Conservation (phyloP, 1,140 invertebrate species). For the Zaprionus kolodkinae region DNA sequence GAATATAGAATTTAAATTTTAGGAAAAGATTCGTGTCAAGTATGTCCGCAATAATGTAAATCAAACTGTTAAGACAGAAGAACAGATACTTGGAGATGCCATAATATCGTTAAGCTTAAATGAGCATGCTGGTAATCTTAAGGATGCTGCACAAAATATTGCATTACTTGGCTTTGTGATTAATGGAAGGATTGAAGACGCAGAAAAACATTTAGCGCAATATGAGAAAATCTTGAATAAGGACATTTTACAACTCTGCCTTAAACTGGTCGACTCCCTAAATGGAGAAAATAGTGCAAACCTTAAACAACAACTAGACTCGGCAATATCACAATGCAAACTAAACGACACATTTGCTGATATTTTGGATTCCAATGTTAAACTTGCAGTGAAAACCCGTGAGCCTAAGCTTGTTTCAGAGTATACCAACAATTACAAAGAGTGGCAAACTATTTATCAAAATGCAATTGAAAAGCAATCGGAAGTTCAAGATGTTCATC, state of each 20-base stretch:
- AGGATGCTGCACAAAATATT: constrained; percentile 85
- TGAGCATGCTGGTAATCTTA: constrained; percentile 62
- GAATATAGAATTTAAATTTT: constrained; percentile 23
- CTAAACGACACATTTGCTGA: constrained; percentile 31
- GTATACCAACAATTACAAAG: constrained; percentile 74
- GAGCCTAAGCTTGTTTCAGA: constrained; percentile 86
- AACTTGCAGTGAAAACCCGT: constrained; percentile 85
- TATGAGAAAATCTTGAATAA: constrained; percentile 29
- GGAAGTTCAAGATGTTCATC: constrained; percentile 25
- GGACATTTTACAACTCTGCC: constrained; percentile 83
- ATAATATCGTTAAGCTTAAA: constrained; percentile 85
- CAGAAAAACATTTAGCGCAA: constrained; percentile 30
- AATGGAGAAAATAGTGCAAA: constrained; percentile 24
- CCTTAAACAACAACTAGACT: constrained; percentile 26
- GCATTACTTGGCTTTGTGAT: constrained; percentile 88
- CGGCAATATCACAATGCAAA: constrained; percentile 22
- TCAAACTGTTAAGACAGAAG: constrained; percentile 87
- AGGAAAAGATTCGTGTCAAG: constrained; percentile 89
- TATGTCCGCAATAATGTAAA: constrained; percentile 94
- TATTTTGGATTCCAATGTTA: constrained; percentile 35
- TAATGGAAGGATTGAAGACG: constrained; percentile 88
- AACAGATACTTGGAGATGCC: constrained; percentile 44
- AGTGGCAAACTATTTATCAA: constrained; percentile 50
- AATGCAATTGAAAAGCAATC: constrained; percentile 28
- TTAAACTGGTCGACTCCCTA: constrained; percentile 38